Conservation (phyloP, 2,888 invertebrate genomes). For the Prosopocoilus inquinatus region DNA sequence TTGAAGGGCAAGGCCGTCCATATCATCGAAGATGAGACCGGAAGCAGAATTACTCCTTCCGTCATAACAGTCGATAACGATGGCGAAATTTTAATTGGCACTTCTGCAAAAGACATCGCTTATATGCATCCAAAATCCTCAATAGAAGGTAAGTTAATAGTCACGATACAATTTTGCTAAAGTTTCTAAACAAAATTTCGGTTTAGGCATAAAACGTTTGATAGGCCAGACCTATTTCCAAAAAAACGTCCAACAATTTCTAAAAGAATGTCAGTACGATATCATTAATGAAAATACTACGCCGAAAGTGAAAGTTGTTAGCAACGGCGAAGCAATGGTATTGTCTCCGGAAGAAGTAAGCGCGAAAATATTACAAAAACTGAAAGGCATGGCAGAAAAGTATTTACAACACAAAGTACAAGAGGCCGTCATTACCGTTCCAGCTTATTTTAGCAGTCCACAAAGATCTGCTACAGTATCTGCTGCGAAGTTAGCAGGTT, state of each 20-base stretch:
- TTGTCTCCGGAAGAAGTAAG: constrained; percentile 29
- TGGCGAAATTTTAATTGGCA: constrained; percentile 15
- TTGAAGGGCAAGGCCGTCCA: constrained; percentile 15
- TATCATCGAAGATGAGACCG: constrained; percentile 20
- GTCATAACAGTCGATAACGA: constrained; percentile 20
- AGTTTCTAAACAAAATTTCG: constrained; percentile 10
- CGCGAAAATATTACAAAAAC: constrained; percentile 23
- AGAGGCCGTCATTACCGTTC: constrained; percentile 36
- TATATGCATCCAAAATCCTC: constrained; percentile 19
- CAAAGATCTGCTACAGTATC: constrained; percentile 34
- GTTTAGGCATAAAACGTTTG: constrained; percentile 34
- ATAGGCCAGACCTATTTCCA: constrained; percentile 32
- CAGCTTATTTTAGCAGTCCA: constrained; percentile 33
- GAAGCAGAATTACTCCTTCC: constrained; percentile 21
- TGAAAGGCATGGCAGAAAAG: constrained; percentile 24
- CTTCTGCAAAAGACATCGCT: constrained; percentile 15
- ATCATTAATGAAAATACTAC: constrained; percentile 23
- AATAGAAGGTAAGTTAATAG: constrained; percentile 20
- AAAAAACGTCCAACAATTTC: constrained; percentile 27
- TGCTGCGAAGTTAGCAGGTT: constrained; percentile 30
- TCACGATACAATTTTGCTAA: not conserved
- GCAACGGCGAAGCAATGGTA: constrained; percentile 11
- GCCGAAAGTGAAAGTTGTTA: constrained; percentile 23
- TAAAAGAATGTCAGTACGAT: constrained; percentile 27
- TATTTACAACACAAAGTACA: constrained; percentile 21